A percentile compares a stretch with the other conserved stretches of the same genome.
phyloP scores from a whole-genome alignment of 2,113 vertebrate genomes.

The Indicator maculatus region DNA sequence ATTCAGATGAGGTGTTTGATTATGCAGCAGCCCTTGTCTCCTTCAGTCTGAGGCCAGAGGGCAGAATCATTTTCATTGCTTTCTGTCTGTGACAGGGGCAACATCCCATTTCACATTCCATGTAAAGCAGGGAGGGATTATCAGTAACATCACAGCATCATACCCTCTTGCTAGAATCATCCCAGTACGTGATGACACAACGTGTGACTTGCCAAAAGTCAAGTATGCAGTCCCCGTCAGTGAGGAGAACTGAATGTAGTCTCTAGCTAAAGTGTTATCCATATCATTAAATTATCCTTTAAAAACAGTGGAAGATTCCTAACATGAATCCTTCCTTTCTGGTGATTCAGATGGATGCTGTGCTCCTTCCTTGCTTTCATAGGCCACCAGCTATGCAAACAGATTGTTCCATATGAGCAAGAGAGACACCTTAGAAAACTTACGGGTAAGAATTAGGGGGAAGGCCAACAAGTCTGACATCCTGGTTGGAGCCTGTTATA shows the following conservation, averaged over 20 bases:
- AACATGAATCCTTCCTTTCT: background rate
- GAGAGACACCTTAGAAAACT: background rate
- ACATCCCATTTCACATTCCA: background rate
- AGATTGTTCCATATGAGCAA: background rate
- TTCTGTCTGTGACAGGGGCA: background rate
- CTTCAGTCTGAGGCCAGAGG: background rate
- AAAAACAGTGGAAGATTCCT: background rate
- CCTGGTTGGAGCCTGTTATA: too few species aligned
- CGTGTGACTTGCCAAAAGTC: background rate
- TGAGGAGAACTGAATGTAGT: background rate
- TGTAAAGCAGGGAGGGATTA: background rate
- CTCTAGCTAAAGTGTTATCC: background rate
- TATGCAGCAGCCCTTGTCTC: background rate
- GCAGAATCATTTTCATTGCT: background rate
- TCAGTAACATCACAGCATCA: background rate
- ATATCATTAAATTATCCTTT: background rate
- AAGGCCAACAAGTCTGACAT: too few species aligned
- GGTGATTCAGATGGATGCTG: background rate
- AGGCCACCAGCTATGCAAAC: background rate
- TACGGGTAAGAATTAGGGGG: too few species aligned
- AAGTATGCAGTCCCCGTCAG: background rate
- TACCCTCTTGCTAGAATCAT: background rate
- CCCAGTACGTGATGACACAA: background rate
- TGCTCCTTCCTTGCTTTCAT: background rate
- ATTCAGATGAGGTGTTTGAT: background rate